Conservation (phyloP, 2,797 vertebrate genomes). For the Rhadinocentrus ornatus region DNA sequence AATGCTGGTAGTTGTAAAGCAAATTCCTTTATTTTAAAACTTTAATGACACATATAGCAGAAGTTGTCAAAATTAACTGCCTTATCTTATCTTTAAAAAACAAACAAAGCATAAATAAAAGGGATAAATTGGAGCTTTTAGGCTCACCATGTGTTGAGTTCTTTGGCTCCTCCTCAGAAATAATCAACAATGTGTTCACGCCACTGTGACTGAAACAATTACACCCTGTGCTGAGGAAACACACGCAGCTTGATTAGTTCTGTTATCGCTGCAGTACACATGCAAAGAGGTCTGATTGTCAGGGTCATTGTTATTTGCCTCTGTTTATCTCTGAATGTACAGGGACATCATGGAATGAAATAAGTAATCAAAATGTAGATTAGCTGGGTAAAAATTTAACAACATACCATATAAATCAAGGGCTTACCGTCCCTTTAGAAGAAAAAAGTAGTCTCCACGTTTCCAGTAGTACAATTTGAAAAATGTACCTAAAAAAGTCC, state of each 20-base stretch:
- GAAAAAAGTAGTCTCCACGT: conserved; percentile 2
- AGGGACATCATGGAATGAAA: background rate
- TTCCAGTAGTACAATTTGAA: background rate
- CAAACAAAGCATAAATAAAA: background rate
- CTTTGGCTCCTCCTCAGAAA: conserved; percentile 44
- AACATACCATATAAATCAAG: background rate
- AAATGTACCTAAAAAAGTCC: background rate
- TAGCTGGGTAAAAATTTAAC: background rate
- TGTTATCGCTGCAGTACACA: background rate
- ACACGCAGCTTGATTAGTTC: background rate
- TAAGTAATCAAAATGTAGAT: background rate
- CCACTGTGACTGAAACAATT: conserved; percentile 24
- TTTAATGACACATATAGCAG: background rate
- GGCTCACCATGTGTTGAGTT: conserved; percentile 71
- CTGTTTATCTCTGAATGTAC: background rate
- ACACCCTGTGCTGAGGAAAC: conserved; percentile 22
- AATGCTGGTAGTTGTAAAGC: background rate
- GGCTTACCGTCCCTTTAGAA: conserved; percentile 51
- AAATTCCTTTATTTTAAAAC: background rate
- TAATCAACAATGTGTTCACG: conserved; percentile 34
- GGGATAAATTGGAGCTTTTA: background rate
- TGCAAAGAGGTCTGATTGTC: background rate
- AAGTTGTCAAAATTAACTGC: background rate
- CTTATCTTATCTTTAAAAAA: background rate
- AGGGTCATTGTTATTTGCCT: background rate